Evolutionary conservation across 1,140 invertebrate genomes (phyloP), one percentile per base, ranked within the genome.

Genomic region (Drosophila lacteicornis): DNA sequence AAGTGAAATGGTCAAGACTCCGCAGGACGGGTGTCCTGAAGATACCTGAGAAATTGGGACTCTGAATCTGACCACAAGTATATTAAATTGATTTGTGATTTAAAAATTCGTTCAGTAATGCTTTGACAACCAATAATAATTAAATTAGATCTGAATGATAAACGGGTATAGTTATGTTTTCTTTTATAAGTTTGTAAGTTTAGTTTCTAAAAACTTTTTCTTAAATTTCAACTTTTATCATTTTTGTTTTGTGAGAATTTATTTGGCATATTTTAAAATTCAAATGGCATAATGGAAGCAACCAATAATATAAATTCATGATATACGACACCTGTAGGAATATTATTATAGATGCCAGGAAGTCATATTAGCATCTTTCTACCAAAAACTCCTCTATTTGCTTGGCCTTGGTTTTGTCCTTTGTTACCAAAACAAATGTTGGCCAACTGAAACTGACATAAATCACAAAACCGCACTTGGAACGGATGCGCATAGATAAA

Each of bases 401-500:
- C 43, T 42, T n/a, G 43, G 46, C 59, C 49, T 68, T 57, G 63
- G 49, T 46, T 11, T 42, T 40, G 73, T 43, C 9, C 51, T 69
- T 45, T 50, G 73, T 62, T 60, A 75, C 61, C 50, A 77, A 88
- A 88, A 88, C 81, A 88, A 88, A 90, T 88, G 85, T 59, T 81
- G 80, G 79, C 82, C 85, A 75, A 81, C 78, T 61, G 78, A 78
- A 90, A 62, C 46, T 65, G 65, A 78, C 85, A 88, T 88, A 88
- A 88, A 88, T 88, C 85, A 88, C 47, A 75, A 74, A 85, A 75
- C 84, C 85, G 71, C 80, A 84, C 61, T 67, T 56, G 75, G 71
- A 82, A 88, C 80, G 80, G 78, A 79, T 78, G 77, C 75, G 67
- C 75, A 88, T 79, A 90, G 80, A 90, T 90, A 88, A 75, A 60